Evolutionary conservation across 2,113 vertebrate species (phyloP), one percentile per base, ranked within the genome.

Genomic region (Clarias batrachus): DNA sequence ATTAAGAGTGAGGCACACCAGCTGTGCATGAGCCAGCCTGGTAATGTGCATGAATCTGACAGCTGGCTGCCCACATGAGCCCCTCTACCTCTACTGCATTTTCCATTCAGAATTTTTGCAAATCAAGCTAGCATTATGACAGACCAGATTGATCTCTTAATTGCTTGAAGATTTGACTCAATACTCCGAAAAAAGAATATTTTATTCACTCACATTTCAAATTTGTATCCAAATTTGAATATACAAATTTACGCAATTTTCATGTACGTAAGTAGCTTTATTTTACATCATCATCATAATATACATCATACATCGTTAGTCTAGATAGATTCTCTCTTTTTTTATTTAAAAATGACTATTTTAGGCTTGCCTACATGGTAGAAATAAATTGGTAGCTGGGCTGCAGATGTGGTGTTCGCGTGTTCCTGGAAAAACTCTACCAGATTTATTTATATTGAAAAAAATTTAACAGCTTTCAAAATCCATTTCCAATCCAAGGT

Each of bases 11-110:
- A 87, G 70, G 71, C 65, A 70, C 48, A 83, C 23, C 84, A 83
- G 86, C 81, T 89, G 86, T 82, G 80, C 73, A 57, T 74, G 65
- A 76, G 57, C 65, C 37, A 68, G 68, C 13, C 27, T 85, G 27
- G 54, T 84, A 84, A 86, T 84, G 57, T 84, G 66, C 82, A 68
- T 80, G 52, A 27, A 59, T 54, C 71, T 80, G 65, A 59, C 86
- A 86, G 85, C 89, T 88, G 87, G 87, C 62, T 77, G 25, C 76
- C 79, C 78, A 86, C 81, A 88, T 63, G 48, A 57, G 33, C 76
- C 30, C 48, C 70, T 82, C 66, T 27, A 30, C 81, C 33, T 54
- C 77, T 60, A 79, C 37, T 84, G 37, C 25, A 48, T 33, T 56
- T 68, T 81, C 37, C 33, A 41, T 73, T 85, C 88, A 84, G 59